These are phyloP conservation scores for Gasteruption jaculator DNA, from an alignment of 2,888 invertebrate species.

Conservation along the genomic window DNA sequence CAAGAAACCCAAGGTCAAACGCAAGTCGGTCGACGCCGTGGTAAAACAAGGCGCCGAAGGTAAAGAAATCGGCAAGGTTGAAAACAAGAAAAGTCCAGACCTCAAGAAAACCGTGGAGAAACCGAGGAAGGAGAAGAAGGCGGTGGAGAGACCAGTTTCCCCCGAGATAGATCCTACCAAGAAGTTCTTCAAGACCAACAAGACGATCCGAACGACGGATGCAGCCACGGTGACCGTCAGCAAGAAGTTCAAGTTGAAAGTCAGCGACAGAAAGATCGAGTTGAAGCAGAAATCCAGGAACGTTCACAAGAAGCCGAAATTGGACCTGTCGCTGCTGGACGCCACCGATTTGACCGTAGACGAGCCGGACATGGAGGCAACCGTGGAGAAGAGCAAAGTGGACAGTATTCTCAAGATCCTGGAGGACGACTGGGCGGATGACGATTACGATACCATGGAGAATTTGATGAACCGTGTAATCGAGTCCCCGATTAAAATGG, in stretches of 20 bases:
- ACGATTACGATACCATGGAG: constrained; percentile 40
- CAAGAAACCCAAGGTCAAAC: constrained; percentile 57
- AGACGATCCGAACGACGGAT: constrained; percentile 31
- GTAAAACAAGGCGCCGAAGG: constrained; percentile 11
- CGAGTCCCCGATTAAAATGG: constrained; percentile 28
- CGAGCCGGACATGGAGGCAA: constrained; percentile 37
- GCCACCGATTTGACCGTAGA: constrained; percentile 44
- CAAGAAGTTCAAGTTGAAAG: constrained; percentile 46
- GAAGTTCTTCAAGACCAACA: constrained; percentile 52
- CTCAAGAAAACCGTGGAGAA: background rate
- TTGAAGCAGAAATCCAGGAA: constrained; percentile 23
- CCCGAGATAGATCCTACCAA: constrained; percentile 36
- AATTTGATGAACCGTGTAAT: constrained; percentile 18
- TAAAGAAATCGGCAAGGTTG: background rate
- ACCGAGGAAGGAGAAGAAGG: background rate
- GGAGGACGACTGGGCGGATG: constrained; percentile 46
- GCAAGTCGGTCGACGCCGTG: constrained; percentile 21
- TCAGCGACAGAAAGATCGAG: constrained; percentile 41
- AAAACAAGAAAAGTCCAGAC: background rate
- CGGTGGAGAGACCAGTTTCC: constrained; percentile 14
- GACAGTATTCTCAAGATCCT: constrained; percentile 44
- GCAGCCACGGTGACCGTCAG: constrained; percentile 45
- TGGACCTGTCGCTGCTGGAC: constrained; percentile 35
- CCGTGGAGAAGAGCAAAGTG: constrained; percentile 36
- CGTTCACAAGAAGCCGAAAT: constrained; percentile 25